Evolutionary conservation across 2,888 invertebrate genomes (phyloP).

Genomic region (Archips xylosteana): DNA sequence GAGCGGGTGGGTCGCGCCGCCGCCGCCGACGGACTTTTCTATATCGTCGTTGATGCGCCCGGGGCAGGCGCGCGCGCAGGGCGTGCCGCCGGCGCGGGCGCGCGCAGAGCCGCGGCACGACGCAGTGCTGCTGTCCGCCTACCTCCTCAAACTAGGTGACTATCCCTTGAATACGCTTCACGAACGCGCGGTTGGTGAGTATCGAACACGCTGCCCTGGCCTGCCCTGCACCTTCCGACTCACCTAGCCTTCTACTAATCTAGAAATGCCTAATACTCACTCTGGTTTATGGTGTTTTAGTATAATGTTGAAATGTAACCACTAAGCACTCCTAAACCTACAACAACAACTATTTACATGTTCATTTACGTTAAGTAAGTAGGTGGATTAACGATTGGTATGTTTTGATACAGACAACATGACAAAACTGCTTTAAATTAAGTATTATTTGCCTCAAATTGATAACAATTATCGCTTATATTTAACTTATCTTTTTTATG

Average conservation of each 20-base stretch:
- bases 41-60: constrained; percentile 82
- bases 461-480: constrained; percentile 19
- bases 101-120: constrained; percentile 76
- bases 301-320: neutral
- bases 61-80: constrained; percentile 58
- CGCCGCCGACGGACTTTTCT: constrained; percentile 78
- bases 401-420: neutral
- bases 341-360: neutral
- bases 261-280: constrained; percentile 3
- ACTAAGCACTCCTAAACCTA: too few species aligned
- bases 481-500: constrained; percentile 14
- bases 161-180: constrained; percentile 82
- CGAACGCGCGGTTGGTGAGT: constrained; percentile 78
- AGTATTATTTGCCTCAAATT: neutral
- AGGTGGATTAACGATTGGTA: neutral
- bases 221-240: constrained; percentile 53
- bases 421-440: neutral
- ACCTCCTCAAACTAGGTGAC: constrained; percentile 85
- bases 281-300: neutral
- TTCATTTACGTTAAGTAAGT: neutral
- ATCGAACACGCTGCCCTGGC: constrained; percentile 67
- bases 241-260: constrained; percentile 29
- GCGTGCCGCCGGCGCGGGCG: constrained; percentile 66
- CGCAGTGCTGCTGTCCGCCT: constrained; percentile 79
- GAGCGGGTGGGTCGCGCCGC: constrained; percentile 75